Evolutionary conservation across 1,140 invertebrate species (phyloP).

Genomic region (Drosophila funebris): DNA sequence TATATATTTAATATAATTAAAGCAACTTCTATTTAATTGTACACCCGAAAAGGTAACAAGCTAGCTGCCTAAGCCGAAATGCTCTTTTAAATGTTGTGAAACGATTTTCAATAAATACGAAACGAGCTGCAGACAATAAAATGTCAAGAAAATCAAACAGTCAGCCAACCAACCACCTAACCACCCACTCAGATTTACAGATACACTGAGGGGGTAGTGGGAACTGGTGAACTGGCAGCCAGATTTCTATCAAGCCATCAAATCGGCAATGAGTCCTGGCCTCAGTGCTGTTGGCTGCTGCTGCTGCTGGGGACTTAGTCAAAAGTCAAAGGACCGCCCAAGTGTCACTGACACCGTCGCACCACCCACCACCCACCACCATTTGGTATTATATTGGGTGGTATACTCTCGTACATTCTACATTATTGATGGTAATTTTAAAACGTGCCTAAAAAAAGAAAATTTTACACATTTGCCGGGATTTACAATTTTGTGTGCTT

Average conservation of each 20-base stretch:
- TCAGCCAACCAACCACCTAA: too few relatives aligned
- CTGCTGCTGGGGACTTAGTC: slow-evolving; percentile 50
- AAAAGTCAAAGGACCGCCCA: slow-evolving; percentile 62
- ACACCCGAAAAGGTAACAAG: neutral
- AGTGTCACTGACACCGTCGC: slow-evolving; percentile 67
- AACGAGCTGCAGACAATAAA: slow-evolving; percentile 73
- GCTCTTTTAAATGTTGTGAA: slow-evolving; percentile 30
- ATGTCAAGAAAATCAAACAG: slow-evolving; percentile 66
- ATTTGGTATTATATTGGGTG: neutral
- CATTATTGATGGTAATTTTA: slow-evolving; percentile 82
- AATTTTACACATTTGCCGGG: slow-evolving; percentile 79
- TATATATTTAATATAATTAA: too few relatives aligned
- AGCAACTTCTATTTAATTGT: neutral
- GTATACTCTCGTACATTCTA: slow-evolving; percentile 26
- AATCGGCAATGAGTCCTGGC: slow-evolving; percentile 65
- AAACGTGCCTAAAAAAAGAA: slow-evolving; percentile 74
- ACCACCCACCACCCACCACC: slow-evolving; percentile 1
- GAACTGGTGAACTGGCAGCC: slow-evolving; percentile 3
- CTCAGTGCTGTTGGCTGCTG: slow-evolving; percentile 4
- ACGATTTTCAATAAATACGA: slow-evolving; percentile 78
- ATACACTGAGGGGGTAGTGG: neutral
- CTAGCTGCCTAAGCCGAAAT: neutral
- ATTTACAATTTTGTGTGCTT: slow-evolving; percentile 72
- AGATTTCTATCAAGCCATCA: slow-evolving; percentile 81
- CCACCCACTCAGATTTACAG: neutral